Conservation (phyloP, 2,113 vertebrate genomes). For the Zeus faber region DNA sequence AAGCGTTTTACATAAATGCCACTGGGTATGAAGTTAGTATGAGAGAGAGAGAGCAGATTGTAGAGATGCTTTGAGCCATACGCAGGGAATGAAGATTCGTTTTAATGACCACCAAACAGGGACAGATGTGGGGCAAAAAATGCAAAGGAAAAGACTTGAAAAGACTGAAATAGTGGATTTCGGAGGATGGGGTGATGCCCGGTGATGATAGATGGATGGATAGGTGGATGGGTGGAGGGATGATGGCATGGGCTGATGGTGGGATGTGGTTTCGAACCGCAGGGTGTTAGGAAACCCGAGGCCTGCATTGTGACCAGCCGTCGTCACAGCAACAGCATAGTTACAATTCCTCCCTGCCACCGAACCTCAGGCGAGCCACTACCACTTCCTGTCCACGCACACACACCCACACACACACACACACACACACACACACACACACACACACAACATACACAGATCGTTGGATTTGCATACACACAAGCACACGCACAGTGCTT, state of each 20-base stretch:
- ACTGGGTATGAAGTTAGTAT: conserved; percentile 61
- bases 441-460: conserved; percentile 23
- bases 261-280: conserved; percentile 62
- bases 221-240: conserved; percentile 12
- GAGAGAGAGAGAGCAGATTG: conserved; percentile 38
- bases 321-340: conserved; percentile 73
- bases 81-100: not conserved
- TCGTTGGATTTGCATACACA: conserved; percentile 11
- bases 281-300: conserved; percentile 68
- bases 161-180: too few species aligned
- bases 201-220: conserved; percentile 1
- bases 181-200: not conserved
- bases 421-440: conserved; percentile 17
- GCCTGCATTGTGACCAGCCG: conserved; percentile 62
- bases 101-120: not conserved
- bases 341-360: conserved; percentile 76
- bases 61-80: too few species aligned
- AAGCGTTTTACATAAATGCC: conserved; percentile 74
- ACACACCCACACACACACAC: conserved; percentile 15
- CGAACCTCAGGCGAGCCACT: conserved; percentile 72
- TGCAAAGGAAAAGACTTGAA: too few species aligned
- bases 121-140: too few species aligned
- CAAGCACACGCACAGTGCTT: conserved; percentile 23
- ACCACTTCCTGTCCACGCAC: conserved; percentile 68
- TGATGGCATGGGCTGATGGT: conserved; percentile 25